Evolutionary conservation across 2,888 invertebrate species (phyloP).

Genomic region (Prionchulus punctatus): DNA sequence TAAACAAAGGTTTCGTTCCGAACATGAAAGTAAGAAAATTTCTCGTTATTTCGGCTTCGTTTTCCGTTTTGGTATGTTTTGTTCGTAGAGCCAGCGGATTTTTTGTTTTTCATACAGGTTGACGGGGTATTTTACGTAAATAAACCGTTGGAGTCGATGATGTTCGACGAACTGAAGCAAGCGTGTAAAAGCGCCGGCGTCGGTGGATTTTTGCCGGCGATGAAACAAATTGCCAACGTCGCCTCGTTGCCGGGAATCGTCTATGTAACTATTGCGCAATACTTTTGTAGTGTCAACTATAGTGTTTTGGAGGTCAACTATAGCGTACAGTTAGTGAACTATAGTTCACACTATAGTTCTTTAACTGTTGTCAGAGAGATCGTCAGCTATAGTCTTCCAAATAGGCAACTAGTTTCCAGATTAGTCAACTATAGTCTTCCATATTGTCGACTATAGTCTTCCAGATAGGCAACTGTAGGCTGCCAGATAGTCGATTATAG

Average conservation of each 20-base stretch:
- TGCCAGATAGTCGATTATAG: too few species aligned
- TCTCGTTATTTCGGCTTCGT: too few species aligned
- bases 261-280: conserved; percentile 38
- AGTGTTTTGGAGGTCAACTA: too few species aligned
- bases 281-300: neutral
- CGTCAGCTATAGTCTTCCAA: too few species aligned
- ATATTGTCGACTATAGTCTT: too few species aligned
- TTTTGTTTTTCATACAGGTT: conserved; percentile 43
- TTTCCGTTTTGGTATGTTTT: too few species aligned
- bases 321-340: too few species aligned
- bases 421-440: too few species aligned
- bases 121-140: conserved; percentile 97
- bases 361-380: too few species aligned
- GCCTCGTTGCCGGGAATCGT: conserved; percentile 95
- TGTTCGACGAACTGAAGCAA: conserved; percentile 88
- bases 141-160: conserved; percentile 67
- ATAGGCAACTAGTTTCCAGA: too few species aligned
- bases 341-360: too few species aligned
- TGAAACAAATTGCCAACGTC: conserved; percentile 97
- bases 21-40: conserved; percentile 82
- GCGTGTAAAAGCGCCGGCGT: conserved; percentile 64
- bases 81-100: neutral
- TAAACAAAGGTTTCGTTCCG: conserved; percentile 95
- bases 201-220: conserved; percentile 92
- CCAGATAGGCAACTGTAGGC: too few species aligned